Evolutionary conservation across 2,888 invertebrate genomes (phyloP), one percentile per base, ranked within the genome.

Genomic region (Parapristionchus giblindavisi): DNA sequence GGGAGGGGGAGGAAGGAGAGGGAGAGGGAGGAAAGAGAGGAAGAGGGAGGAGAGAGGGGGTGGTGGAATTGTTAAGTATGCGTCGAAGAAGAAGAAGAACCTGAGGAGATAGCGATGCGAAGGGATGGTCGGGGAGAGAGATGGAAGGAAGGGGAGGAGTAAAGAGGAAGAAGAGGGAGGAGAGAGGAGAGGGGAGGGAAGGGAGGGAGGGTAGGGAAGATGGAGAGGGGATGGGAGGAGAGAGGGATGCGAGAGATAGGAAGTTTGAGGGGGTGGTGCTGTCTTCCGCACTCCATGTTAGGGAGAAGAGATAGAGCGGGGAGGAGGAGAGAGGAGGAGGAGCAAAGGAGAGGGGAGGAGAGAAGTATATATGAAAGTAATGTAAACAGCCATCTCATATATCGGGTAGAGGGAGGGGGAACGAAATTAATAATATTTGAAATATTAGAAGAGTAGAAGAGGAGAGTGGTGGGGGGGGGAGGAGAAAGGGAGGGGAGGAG

Each of bases 111-210:
- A n/a, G n/a, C n/a, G 17, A 51, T 6, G 56, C 5, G 24, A 27
- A n/a, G 52, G n/a, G 6, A 32, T 32, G 27, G 21, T 21, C 29
- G 56, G 5, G 52, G 40, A 8, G 61, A n/a, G 34, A 17, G 58
- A 27, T n/a, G 43, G 63, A 40, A 66, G 52, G 51, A 52, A 68
- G 38, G 75, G 51, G 70, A 54, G 34, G 51, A 29, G 29, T 32
- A 65, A 61, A 74, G 61, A 75, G 27, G 48, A 61, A 75, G 65
- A 52, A 24, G 75, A 60, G 36, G 76, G 38, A 32, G 65, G 58
- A 68, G 24, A 60, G 74, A 63, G 75, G 36, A 63, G 34, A 56
- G 58, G 58, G 52, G 66, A 21, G 27, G 43, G 38, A n/a, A 54
- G 4, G 74, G 58, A 2, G 68, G n/a, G 72, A 61, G 11, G 70